Base-by-base conservation (phyloP, 2,113 vertebrate genomes). In the Scytalopus superciliaris region DNA sequence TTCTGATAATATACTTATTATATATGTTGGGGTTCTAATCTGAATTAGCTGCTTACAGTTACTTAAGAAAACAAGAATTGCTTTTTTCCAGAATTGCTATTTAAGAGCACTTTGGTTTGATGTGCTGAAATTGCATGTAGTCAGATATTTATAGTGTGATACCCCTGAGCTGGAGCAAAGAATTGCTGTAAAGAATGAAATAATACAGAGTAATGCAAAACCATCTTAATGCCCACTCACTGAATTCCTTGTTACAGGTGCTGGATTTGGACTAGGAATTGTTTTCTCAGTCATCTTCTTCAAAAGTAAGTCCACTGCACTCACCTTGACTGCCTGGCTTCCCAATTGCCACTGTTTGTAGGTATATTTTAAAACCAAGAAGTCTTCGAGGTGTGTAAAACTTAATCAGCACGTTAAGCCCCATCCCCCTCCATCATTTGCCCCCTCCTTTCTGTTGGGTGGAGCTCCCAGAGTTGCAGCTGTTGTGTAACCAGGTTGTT, bases 281-380 rank as follows among this genome's bases (percentile, higher is more conserved):
- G 95, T 99, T 94, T 98, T 99, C 95, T 99, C 99, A 31, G 97
- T 99, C 84, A 97, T 98, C 83, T 97, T 99, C 98, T 99, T 99
- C 95, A 99, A 99, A 98, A 98, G 99, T 99, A 97, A 99, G 99
- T 99, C 40, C n/a, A 4, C 11, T 52, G 44, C 24, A 2, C 31
- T 27, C 4, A 40, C n/a, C 24, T 25, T 37, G 24, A 3, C 66
- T 63, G 33, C 66, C 63, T 75, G 19, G 2, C 59, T 84, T 62
- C 74, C 21, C 40, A 3, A 19, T 49, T 74, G 19, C 35, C 23
- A 12, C 33, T 45, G 56, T 1, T 19, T 74, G 14, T 33, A 40
- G 55, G 28, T 76, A 12, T 25, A 44, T 18, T 49, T 79, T 47
- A 47, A 87, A 83, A 39, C 42, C 7, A 37, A 52, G 6, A 55